phyloP scores from a whole-genome alignment of 2,113 vertebrate species.

The Brachyistius frenatus region DNA sequence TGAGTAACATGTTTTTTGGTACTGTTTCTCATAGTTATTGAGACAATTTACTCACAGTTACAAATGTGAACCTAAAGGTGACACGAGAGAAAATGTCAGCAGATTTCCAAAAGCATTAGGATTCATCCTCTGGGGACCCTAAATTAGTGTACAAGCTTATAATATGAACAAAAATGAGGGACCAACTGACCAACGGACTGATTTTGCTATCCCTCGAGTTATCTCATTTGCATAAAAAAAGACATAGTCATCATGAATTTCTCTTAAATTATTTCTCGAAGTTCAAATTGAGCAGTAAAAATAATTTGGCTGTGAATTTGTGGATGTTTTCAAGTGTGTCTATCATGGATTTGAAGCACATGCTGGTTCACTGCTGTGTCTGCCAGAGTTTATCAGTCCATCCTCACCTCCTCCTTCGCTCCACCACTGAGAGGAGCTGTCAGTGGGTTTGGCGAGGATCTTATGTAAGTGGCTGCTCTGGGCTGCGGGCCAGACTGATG shows the following conservation, averaged over 20 bases:
- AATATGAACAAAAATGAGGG: neutral
- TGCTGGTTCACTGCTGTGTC: constrained; percentile 25
- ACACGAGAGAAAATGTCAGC: neutral
- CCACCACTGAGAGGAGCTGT: constrained; percentile 62
- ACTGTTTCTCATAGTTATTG: neutral
- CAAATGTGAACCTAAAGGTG: neutral
- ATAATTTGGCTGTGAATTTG: constrained; percentile 2
- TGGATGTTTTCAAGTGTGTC: constrained; percentile 14
- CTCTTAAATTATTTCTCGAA: too few relatives aligned
- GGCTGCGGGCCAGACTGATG: constrained; percentile 67
- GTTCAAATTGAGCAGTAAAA: neutral
- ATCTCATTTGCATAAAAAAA: neutral
- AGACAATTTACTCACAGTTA: neutral
- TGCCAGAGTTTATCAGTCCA: constrained; percentile 38
- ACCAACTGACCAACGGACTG: neutral
- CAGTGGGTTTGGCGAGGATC: constrained; percentile 54
- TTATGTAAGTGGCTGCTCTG: constrained; percentile 55
- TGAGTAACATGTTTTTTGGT: neutral
- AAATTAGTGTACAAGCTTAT: too few relatives aligned
- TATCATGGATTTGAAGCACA: constrained; percentile 9
- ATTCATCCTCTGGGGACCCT: neutral
- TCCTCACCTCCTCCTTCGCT: constrained; percentile 51
- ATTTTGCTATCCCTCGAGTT: neutral
- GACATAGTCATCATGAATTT: neutral
- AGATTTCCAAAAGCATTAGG: too few relatives aligned